phyloP scores from a whole-genome alignment of 2,113 vertebrate genomes.

The Gasterosteus nipponicus region DNA sequence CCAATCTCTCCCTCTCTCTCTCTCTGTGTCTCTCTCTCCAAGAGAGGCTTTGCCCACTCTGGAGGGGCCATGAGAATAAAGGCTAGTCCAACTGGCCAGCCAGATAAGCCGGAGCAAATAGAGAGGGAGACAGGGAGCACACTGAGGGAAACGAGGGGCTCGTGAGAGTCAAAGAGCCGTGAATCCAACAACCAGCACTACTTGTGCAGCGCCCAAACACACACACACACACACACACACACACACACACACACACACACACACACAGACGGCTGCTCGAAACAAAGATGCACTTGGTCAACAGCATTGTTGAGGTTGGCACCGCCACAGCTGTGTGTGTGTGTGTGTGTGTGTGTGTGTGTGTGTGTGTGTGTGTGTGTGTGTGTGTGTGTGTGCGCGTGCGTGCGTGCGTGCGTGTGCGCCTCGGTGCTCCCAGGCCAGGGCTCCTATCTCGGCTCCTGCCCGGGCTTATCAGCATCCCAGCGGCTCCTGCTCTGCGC shows the following conservation, averaged over 20 bases:
- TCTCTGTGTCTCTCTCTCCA: slow-evolving; percentile 29
- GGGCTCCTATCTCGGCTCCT: slow-evolving; percentile 46
- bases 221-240: slow-evolving; percentile 16
- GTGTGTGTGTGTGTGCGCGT: slow-evolving; percentile 8
- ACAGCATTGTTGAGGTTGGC: slow-evolving; percentile 64
- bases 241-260: background rate
- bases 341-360: too few relatives aligned
- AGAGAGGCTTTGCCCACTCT: slow-evolving; percentile 69
- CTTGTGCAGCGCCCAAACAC: slow-evolving; percentile 19
- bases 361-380: slow-evolving; percentile 8
- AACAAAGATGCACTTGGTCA: slow-evolving; percentile 69
- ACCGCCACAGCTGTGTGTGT: slow-evolving; percentile 32
- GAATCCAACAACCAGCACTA: slow-evolving; percentile 41
- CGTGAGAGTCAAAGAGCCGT: slow-evolving; percentile 58
- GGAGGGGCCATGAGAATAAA: slow-evolving; percentile 76
- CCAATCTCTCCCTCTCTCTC: slow-evolving; percentile 49
- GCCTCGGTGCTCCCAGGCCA: slow-evolving; percentile 37
- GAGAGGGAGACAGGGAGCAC: slow-evolving; percentile 18
- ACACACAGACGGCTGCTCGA: slow-evolving; percentile 2
- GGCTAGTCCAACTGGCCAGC: slow-evolving; percentile 72
- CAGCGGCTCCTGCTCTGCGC: slow-evolving; percentile 57
- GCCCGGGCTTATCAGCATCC: slow-evolving; percentile 65
- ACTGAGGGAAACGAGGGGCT: slow-evolving; percentile 54
- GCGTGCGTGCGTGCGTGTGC: background rate
- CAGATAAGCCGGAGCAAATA: slow-evolving; percentile 73